phyloP scores from a whole-genome alignment of 1,140 invertebrate genomes.

The Ceratosolen solmsi region DNA sequence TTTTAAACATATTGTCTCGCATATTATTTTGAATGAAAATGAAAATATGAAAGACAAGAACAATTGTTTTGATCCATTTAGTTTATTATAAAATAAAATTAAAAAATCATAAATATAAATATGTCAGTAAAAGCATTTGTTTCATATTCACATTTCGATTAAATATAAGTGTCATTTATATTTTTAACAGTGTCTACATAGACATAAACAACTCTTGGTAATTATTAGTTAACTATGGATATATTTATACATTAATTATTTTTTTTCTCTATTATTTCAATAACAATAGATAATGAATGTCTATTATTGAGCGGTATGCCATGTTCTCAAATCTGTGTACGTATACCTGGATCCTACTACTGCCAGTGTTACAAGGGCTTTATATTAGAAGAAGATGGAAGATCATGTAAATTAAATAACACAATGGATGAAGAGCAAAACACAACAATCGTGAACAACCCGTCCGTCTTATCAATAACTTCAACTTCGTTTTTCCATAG shows the following conservation, averaged over 20 bases:
- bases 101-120: too few relatives aligned
- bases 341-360: constrained; percentile 79
- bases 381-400: constrained; percentile 78
- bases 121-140: too few relatives aligned
- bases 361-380: constrained; percentile 85
- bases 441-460: not conserved
- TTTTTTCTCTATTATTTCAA: constrained; percentile 46
- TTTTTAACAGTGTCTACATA: too few relatives aligned
- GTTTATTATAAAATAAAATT: too few relatives aligned
- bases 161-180: too few relatives aligned
- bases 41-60: too few relatives aligned
- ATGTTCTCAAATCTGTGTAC: constrained; percentile 83
- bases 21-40: too few relatives aligned
- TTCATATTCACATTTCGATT: too few relatives aligned
- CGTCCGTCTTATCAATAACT: not conserved
- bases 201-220: too few relatives aligned
- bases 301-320: constrained; percentile 78
- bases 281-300: constrained; percentile 76
- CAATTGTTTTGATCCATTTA: too few relatives aligned
- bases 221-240: too few relatives aligned
- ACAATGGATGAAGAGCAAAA: not conserved
- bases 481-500: not conserved
- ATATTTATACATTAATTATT: not conserved
- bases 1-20: too few relatives aligned
- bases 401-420: constrained; percentile 76